Evolutionary conservation across 1,140 invertebrate genomes (phyloP), one percentile per base, ranked within the genome.

Genomic region (Pseudomyrmex pallidus): DNA sequence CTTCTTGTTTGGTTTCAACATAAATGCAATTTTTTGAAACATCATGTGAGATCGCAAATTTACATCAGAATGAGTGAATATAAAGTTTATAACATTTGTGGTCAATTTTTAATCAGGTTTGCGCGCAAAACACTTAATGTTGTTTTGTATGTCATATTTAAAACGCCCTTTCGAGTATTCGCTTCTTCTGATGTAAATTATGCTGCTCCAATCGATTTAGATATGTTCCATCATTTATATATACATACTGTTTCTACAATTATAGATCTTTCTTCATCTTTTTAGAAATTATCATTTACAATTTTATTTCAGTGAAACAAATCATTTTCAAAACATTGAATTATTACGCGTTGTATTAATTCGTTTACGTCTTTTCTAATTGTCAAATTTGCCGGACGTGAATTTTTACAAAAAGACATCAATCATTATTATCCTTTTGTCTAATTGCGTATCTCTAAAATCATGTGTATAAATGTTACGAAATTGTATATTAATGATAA

Each of bases 231-330:
- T 66, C 54, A 78, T 87, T 84, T 84, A 25, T 25, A 70, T 59
- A 74, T 62, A 70, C 54, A 70, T 54, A 25, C 74, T 80, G 46
- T 87, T 87, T 68, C 35, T 46, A 72, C 5, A 35, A 35, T 57
- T 59, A 10, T 46, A 44, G 56, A 25, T 83, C 44, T 67, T 56
- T 7, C 62, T 48, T 82, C 74, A 61, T 59, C 10, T 59, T 68
- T 74, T 63, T 20, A 68, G 25, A 82, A 62, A 64, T 57, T 13
- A 22, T 70, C 67, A 83, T 66, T 35, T 35, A 35, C 4, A 10
- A 84, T 82, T 74, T 86, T 78, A 84, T 84, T 87, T 84, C 82
- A 87, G 57, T 74, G 61, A 87, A 46, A 70, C 10, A 44, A 87
- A 84, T 44, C 20, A 52, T 13, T 46, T 35, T 0, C 67, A 66